Evolutionary conservation across 2,797 vertebrate genomes (phyloP), one percentile per base, ranked within the genome.

Genomic region (Scolopax rusticola): DNA sequence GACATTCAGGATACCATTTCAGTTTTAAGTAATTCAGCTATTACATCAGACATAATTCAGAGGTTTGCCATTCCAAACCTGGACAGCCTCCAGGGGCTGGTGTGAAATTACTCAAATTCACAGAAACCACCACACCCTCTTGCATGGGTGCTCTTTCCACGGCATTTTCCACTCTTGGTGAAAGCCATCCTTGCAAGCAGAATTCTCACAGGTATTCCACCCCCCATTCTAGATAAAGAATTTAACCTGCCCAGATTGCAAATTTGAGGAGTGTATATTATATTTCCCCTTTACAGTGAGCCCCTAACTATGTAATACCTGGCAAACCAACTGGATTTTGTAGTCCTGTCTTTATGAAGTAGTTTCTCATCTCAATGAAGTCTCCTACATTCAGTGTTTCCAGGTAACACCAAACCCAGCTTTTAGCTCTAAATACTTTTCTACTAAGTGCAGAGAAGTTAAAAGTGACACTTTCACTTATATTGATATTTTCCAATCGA

Each of bases 91-190:
- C 45, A 45, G 40, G 19, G 59, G 15, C n/a, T 68, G 60, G 40
- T 15, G 78, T 41, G 41, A 64, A 86, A 43, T 63, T n/a, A 38
- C 68, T 64, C 41, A 25, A 38, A 73, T 32, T 57, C 61, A 53
- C 45, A 77, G 57, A 73, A 80, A 57, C 15, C 20, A 54, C 53
- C 59, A 45, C 32, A 40, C 14, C 40, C 63, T 90, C 2, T 1
- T 3, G 30, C 27, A 36, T 2, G 3, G 32, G 7, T 2, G 4
- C 25, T 45, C 1, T 3, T 45, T 21, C 51, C 64, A 23, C 0
- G 0, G 74, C 25, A 27, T 38, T 19, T 32, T 86, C 25, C 20
- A 15, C 15, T 88, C 45, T 32, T n/a, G 54, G 47, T 51, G 12
- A n/a, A 32, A 87, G 3, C 23, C 60, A 48, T 11, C 54, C 50